A percentile compares a stretch with the other conserved stretches of the same genome.
phyloP scores from a whole-genome alignment of 37 sponge, comb jelly and placozoan genomes.

The Theonella swinhoei region DNA sequence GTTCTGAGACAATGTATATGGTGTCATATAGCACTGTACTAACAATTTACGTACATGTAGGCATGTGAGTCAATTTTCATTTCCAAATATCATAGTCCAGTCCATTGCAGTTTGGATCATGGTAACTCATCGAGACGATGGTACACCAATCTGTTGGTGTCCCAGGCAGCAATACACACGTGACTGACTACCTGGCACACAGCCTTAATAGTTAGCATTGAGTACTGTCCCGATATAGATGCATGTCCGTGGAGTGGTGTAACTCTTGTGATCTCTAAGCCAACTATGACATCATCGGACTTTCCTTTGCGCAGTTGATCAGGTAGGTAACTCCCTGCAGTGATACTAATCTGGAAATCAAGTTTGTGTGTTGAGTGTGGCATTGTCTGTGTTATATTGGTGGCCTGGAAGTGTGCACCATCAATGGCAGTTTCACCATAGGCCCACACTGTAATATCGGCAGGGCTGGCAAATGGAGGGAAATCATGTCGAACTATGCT shows the following conservation, averaged over 20 bases:
- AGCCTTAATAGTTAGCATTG: constrained; percentile 82
- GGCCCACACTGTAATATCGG: constrained; percentile 67
- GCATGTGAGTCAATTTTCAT: not conserved
- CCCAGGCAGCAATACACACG: constrained; percentile 88
- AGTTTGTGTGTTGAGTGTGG: constrained; percentile 30
- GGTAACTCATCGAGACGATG: constrained; percentile 75
- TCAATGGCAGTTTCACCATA: constrained; percentile 69
- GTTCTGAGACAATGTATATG: not conserved
- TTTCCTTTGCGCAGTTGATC: constrained; percentile 68
- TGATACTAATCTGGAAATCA: constrained; percentile 66
- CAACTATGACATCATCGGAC: constrained; percentile 74
- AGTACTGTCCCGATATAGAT: not conserved
- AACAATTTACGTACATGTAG: too few relatives aligned
- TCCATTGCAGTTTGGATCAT: not conserved
- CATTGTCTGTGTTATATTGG: constrained; percentile 57
- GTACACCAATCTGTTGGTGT: constrained; percentile 48
- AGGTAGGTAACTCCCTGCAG: constrained; percentile 48
- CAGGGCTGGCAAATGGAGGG: constrained; percentile 73
- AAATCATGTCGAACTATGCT: constrained; percentile 68
- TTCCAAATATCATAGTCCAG: not conserved
- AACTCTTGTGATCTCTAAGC: constrained; percentile 58
- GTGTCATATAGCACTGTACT: too few relatives aligned
- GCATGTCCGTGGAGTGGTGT: constrained; percentile 68
- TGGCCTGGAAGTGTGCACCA: constrained; percentile 65
- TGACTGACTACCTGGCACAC: constrained; percentile 73